A percentile compares a stretch with the other conserved stretches of the same genome.
These are phyloP conservation scores for Silurus asotus DNA, from an alignment of 2,113 vertebrate genomes.

Conservation along the genomic window DNA sequence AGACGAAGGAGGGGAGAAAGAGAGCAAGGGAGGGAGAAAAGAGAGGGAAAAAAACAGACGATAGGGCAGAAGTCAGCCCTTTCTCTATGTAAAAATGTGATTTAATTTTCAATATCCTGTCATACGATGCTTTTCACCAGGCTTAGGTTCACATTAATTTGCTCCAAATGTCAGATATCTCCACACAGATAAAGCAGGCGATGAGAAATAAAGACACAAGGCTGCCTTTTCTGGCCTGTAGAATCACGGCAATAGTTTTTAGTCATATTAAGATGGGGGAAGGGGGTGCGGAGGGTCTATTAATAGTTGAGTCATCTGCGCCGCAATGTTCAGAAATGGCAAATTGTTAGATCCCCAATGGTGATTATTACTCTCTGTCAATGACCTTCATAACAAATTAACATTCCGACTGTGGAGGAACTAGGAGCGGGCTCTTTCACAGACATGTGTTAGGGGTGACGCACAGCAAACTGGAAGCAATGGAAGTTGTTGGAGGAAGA, in stretches of 20 bases:
- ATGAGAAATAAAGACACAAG: constrained; percentile 52
- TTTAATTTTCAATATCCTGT: constrained; percentile 65
- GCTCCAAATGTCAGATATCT: constrained; percentile 61
- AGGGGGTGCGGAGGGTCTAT: constrained; percentile 55
- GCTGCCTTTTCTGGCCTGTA: constrained; percentile 52
- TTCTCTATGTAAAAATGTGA: constrained; percentile 53
- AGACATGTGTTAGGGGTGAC: constrained; percentile 68
- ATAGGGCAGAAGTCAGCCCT: constrained; percentile 41
- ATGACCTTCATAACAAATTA: constrained; percentile 85
- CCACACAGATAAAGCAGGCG: constrained; percentile 48
- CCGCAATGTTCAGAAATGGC: constrained; percentile 78
- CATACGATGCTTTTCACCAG: constrained; percentile 57
- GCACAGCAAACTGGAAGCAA: constrained; percentile 50
- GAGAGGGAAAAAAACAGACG: constrained; percentile 17
- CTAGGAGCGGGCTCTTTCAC: constrained; percentile 73
- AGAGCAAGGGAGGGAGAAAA: not conserved
- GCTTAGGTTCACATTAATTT: constrained; percentile 61
- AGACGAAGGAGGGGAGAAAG: constrained; percentile 25
- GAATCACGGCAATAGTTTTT: constrained; percentile 67
- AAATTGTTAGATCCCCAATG: constrained; percentile 78
- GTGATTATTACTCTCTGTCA: constrained; percentile 79
- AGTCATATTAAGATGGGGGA: constrained; percentile 68
- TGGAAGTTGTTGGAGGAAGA: constrained; percentile 40
- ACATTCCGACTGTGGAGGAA: constrained; percentile 78
- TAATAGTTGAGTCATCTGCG: constrained; percentile 74